Evolutionary conservation across 2,888 invertebrate genomes (phyloP), one percentile per base, ranked within the genome.

Genomic region (Ochropleura plecta): DNA sequence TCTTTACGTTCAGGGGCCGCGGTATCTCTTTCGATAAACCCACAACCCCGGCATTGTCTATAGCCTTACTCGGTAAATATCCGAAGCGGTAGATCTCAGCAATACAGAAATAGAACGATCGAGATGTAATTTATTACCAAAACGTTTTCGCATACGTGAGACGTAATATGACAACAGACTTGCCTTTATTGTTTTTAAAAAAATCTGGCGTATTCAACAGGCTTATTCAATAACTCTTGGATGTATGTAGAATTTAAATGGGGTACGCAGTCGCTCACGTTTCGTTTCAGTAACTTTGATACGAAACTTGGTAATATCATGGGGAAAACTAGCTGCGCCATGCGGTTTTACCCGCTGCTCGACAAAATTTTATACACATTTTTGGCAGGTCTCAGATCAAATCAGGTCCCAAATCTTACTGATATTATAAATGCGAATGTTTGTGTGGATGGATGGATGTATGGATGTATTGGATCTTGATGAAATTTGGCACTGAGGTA

Each of bases 121-220:
- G 85, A 79, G 65, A 70, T 49, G 77, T 87, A 83, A 90, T 90
- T 88, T 91, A 89, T 89, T 80, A 76, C 79, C 51, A 16, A 79
- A 82, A 81, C 86, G 77, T 82, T 77, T 73, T 79, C 76, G 55
- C 44, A 64, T 83, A 68, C 57, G 55, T 57, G 70, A 16, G 72
- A 65, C n/a, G 77, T 79, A 69, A 84, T 78, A 85, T 67, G 74
- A 76, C 65, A 73, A 70, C 65, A 78, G 82, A 63, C 74, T 76
- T 76, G 74, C 44, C 30, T 70, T 78, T 85, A 82, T 77, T 78
- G 76, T 82, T 82, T 42, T 79, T 69, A 62, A 71, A 85, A n/a
- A 81, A 83, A 76, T 70, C 53, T 76, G 63, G 55, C 59, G 62
- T 79, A 79, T 79, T 85, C 82, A 84, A 86, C 68, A 77, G 69